Evolutionary conservation across 2,888 invertebrate genomes (phyloP).

Genomic region (Eudemis profundana): DNA sequence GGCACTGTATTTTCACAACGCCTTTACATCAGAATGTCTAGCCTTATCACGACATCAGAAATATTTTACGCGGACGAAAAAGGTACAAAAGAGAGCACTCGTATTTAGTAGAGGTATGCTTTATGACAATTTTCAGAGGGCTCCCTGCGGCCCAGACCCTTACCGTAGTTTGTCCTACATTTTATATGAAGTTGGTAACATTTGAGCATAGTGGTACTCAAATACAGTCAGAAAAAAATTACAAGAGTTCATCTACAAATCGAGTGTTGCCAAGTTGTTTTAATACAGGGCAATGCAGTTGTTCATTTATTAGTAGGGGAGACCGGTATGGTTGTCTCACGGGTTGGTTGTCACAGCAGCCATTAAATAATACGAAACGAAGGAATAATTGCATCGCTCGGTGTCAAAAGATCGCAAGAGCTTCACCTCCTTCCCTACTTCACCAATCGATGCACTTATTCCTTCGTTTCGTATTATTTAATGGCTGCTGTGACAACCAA

Average conservation of each 20-base stretch:
- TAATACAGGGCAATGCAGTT: too few relatives aligned
- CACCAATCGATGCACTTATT: too few relatives aligned
- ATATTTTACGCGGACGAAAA: constrained; percentile 34
- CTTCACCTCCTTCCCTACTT: too few relatives aligned
- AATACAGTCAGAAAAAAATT: constrained; percentile 9
- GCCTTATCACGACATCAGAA: constrained; percentile 31
- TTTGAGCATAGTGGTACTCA: constrained; percentile 8
- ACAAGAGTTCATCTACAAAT: neutral
- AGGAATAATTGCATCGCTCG: too few relatives aligned
- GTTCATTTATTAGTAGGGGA: too few relatives aligned
- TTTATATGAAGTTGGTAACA: constrained; percentile 32
- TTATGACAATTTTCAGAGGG: constrained; percentile 35
- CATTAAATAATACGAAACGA: too few relatives aligned
- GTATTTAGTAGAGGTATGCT: constrained; percentile 31
- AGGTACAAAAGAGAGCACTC: constrained; percentile 34
- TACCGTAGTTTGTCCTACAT: constrained; percentile 30
- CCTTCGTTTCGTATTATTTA: too few relatives aligned
- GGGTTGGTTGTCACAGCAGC: too few relatives aligned
- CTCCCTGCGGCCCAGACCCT: constrained; percentile 31
- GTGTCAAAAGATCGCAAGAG: too few relatives aligned
- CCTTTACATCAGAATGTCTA: constrained; percentile 7
- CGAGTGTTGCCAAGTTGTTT: too few relatives aligned
- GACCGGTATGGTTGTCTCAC: too few relatives aligned
- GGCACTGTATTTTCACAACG: neutral
- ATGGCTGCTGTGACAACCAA: too few relatives aligned